Conservation (phyloP, 2,888 invertebrate species). For the Spilosoma lubricipeda region DNA sequence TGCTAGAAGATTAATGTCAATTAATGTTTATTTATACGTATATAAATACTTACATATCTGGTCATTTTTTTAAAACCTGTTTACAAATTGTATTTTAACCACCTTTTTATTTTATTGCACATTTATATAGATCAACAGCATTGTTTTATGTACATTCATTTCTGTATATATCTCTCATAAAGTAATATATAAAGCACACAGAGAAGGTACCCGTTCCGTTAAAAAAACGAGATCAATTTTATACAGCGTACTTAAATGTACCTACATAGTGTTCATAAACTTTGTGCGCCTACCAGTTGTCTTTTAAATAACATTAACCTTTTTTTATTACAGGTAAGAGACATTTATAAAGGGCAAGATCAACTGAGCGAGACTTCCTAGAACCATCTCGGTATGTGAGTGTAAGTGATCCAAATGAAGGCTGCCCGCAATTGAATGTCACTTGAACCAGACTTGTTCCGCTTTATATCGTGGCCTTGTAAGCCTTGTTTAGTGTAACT, state of each 20-base stretch:
- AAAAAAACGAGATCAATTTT: background rate
- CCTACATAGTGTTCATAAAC: background rate
- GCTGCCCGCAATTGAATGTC: constrained; percentile 65
- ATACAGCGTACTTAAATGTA: background rate
- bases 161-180: background rate
- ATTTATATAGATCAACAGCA: background rate
- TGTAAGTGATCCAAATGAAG: constrained; percentile 57
- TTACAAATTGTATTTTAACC: no score
- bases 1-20: no score
- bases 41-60: no score
- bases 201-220: background rate
- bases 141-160: background rate
- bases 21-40: no score
- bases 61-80: no score
- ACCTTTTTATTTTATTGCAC: no score
- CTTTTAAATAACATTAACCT: constrained; percentile 22
- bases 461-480: constrained; percentile 62
- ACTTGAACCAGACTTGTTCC: constrained; percentile 64
- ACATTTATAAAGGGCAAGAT: constrained; percentile 43
- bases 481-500: constrained; percentile 28
- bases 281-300: background rate
- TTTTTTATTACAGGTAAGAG: constrained; percentile 48
- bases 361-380: constrained; percentile 42
- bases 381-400: constrained; percentile 35
- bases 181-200: background rate